Percentiles rank a stretch among this genome's conserved stretches.
Conservation (phyloP, 2,113 vertebrate species). For the Acrocephalus arundinaceus region DNA sequence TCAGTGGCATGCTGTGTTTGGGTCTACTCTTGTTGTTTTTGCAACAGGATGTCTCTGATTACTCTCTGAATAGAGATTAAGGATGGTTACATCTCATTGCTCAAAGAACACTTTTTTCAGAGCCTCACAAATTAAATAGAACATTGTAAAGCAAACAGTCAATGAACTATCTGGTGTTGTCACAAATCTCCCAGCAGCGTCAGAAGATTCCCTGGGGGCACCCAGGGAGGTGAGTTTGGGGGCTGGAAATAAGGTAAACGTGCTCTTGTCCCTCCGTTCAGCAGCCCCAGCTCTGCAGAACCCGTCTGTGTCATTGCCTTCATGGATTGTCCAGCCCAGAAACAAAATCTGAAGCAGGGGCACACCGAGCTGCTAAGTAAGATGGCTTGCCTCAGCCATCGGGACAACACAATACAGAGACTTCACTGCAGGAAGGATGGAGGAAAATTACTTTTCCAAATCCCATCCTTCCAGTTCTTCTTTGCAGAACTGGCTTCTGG, state of each 20-base stretch:
- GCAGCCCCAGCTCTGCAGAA: background rate
- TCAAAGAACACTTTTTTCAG: constrained; percentile 3
- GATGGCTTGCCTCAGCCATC: background rate
- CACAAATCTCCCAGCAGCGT: background rate
- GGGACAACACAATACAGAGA: background rate
- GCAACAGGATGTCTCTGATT: constrained; percentile 53
- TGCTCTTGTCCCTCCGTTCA: accelerated
- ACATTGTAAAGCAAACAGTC: background rate
- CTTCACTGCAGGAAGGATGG: background rate
- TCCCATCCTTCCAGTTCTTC: background rate
- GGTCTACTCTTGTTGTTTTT: constrained; percentile 34
- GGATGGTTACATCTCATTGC: constrained; percentile 9
- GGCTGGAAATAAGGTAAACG: background rate
- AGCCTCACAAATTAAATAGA: background rate
- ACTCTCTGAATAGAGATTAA: constrained; percentile 15
- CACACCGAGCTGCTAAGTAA: background rate
- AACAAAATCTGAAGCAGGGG: background rate
- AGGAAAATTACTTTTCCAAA: background rate
- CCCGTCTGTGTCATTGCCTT: too few relatives aligned
- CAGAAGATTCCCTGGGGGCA: background rate
- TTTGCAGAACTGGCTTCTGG: background rate
- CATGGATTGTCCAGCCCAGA: background rate
- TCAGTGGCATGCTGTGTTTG: constrained; percentile 20
- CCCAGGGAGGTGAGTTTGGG: background rate
- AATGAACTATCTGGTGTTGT: background rate